Conservation (phyloP, 2,113 vertebrate species). For the Callopanchax toddi region DNA sequence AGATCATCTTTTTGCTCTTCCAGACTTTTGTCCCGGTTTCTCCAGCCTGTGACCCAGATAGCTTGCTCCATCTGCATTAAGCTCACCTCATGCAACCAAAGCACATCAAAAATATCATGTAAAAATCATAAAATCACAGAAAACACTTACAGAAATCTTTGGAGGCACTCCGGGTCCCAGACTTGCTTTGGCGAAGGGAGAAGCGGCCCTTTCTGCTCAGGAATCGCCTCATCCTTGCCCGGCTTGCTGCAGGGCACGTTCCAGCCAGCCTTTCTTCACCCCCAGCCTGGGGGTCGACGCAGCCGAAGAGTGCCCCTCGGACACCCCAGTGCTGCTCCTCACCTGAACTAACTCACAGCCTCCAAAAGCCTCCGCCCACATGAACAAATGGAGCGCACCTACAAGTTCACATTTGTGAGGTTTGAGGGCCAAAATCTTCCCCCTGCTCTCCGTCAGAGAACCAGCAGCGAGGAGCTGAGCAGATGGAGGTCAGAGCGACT, state of each 20-base stretch:
- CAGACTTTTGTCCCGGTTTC: slow-evolving; percentile 18
- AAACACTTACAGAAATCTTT: slow-evolving; percentile 86
- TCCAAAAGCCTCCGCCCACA: slow-evolving; percentile 32
- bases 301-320: slow-evolving; percentile 55
- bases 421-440: slow-evolving; percentile 22
- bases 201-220: slow-evolving; percentile 70
- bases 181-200: slow-evolving; percentile 73
- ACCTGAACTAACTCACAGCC: slow-evolving; percentile 35
- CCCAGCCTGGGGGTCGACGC: slow-evolving; percentile 58
- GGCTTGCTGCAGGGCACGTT: slow-evolving; percentile 70
- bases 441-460: slow-evolving; percentile 45
- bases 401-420: slow-evolving; percentile 62
- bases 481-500: slow-evolving; percentile 36
- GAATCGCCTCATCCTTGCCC: slow-evolving; percentile 77
- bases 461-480: slow-evolving; percentile 14
- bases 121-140: slow-evolving; percentile 25
- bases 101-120: slow-evolving; percentile 6
- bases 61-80: slow-evolving; percentile 11
- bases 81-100: slow-evolving; percentile 19
- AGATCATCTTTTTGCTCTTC: slow-evolving; percentile 21
- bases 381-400: slow-evolving; percentile 11
- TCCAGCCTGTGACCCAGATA: slow-evolving; percentile 41
- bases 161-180: slow-evolving; percentile 72
- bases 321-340: slow-evolving; percentile 61
- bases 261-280: slow-evolving; percentile 68